These are phyloP conservation scores for Ptilodon capucinus DNA, from an alignment of 2,888 invertebrate genomes.

Conservation along the genomic window DNA sequence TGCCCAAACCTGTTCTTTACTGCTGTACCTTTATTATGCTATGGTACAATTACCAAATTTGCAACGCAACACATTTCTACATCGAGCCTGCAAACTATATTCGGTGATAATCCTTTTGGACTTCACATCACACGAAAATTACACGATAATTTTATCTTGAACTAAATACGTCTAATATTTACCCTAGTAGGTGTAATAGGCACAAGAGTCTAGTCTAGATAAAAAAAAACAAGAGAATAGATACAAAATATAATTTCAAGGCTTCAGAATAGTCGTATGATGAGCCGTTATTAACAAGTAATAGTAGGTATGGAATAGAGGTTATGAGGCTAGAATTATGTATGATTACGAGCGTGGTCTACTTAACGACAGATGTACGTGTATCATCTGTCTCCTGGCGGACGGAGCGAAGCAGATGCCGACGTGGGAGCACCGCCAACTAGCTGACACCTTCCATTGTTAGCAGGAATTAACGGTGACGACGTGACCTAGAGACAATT, in stretches of 20 bases:
- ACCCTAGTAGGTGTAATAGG: too few relatives aligned
- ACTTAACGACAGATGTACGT: conserved; percentile 41
- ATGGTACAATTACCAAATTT: conserved; percentile 56
- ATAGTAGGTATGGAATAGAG: neutral
- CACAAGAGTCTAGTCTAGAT: too few relatives aligned
- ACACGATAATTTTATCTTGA: conserved; percentile 32
- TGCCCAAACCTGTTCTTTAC: conserved; percentile 70
- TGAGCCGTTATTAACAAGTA: conserved; percentile 1
- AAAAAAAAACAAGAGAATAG: too few relatives aligned
- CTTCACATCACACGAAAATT: conserved; percentile 10
- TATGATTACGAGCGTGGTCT: conserved; percentile 22
- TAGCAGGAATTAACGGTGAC: conserved; percentile 21
- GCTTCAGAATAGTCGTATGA: neutral
- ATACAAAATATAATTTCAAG: too few relatives aligned
- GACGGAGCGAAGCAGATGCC: conserved; percentile 40
- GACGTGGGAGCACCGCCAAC: conserved; percentile 32
- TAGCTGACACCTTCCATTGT: conserved; percentile 28
- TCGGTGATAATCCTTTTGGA: conserved; percentile 1
- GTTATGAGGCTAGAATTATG: conserved; percentile 10
- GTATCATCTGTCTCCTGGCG: conserved; percentile 33
- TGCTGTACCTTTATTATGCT: conserved; percentile 60
- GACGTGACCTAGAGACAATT: conserved; percentile 17
- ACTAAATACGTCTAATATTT: conserved; percentile 11
- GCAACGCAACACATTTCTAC: conserved; percentile 33
- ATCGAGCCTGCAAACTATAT: conserved; percentile 5